Percentiles rank a stretch among this genome's conserved stretches.
phyloP scores from a whole-genome alignment of 2,113 vertebrate species.

The Suricata suricatta region DNA sequence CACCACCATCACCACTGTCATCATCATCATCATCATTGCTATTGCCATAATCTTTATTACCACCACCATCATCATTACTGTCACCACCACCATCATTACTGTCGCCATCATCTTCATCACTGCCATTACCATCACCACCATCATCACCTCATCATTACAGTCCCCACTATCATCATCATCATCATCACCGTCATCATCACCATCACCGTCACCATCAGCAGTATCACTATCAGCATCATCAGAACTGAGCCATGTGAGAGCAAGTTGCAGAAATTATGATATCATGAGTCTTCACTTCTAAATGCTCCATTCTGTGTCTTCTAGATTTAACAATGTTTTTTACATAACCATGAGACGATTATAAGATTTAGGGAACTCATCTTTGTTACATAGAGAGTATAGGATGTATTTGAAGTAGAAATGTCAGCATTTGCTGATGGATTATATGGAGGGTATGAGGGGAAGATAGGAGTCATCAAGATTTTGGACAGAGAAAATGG shows the following conservation, averaged over 20 bases:
- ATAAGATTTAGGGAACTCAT: not conserved
- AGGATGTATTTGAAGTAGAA: not conserved
- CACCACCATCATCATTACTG: fast-evolving
- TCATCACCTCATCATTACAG: no score
- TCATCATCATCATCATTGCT: not conserved
- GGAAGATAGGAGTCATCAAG: not conserved
- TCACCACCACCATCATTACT: fast-evolving
- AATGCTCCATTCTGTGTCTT: not conserved
- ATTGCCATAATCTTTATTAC: no score
- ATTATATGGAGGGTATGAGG: not conserved
- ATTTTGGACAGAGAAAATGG: not conserved
- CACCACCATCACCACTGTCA: not conserved
- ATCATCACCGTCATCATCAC: no score
- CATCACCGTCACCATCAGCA: not conserved
- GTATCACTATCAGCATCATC: no score
- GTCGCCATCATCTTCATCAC: fast-evolving
- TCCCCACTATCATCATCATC: no score
- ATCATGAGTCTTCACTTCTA: not conserved
- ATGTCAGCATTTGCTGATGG: not conserved
- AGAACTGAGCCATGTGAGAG: not conserved
- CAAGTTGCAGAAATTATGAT: not conserved
- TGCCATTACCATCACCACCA: fast-evolving
- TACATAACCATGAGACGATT: not conserved
- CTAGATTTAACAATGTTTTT: not conserved
- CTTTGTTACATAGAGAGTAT: not conserved